phyloP scores from a whole-genome alignment of 1,140 invertebrate species.

The Chlorops oryzae region DNA sequence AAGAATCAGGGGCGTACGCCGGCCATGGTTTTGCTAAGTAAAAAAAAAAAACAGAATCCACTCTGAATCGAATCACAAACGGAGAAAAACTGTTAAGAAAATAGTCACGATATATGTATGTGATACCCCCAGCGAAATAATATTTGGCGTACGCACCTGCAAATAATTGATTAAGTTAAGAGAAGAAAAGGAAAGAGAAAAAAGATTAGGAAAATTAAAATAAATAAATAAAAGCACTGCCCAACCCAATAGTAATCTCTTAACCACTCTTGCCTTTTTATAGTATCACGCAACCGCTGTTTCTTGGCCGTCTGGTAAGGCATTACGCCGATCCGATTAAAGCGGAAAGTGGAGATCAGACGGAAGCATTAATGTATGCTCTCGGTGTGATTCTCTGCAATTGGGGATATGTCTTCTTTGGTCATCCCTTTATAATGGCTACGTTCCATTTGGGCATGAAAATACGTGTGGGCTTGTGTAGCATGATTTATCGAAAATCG shows the following conservation, averaged over 20 bases:
- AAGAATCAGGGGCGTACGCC: not conserved
- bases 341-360: constrained; percentile 46
- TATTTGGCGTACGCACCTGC: not conserved
- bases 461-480: constrained; percentile 69
- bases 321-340: constrained; percentile 56
- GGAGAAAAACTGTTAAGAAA: no score
- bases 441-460: constrained; percentile 71
- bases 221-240: not conserved
- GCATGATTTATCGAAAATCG: constrained; percentile 76
- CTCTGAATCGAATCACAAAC: no score
- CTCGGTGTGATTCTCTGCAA: constrained; percentile 62
- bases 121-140: not conserved
- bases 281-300: constrained; percentile 68
- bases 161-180: not conserved
- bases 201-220: not conserved
- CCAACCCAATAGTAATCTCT: constrained; percentile 2
- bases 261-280: not conserved
- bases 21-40: not conserved
- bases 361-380: constrained; percentile 62
- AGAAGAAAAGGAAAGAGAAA: not conserved
- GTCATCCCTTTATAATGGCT: constrained; percentile 74
- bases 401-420: constrained; percentile 62
- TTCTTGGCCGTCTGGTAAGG: constrained; percentile 64
- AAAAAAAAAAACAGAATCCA: no score
- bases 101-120: no score